Base-by-base conservation (phyloP, 1,140 invertebrate genomes). In the Apis florea region DNA sequence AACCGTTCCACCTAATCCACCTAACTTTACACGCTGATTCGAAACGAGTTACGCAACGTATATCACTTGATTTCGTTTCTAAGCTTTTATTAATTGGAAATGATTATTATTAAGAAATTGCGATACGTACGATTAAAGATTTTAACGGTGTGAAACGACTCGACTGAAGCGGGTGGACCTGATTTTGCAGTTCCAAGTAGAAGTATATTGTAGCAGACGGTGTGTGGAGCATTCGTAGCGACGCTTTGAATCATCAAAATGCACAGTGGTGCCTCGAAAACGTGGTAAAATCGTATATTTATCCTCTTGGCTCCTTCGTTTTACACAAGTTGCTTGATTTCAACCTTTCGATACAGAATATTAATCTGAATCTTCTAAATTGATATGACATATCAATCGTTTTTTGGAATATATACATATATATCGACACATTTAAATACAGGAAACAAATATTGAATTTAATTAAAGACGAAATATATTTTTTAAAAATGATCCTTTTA, bases 241-340 rank as follows among this genome's bases (percentile, higher is more conserved):
- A 72, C 54, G 77, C 76, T 70, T 70, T 59, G 76, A 59, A 67
- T 70, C 76, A 77, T 51, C 53, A 66, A 24, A 78, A 70, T 40
- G 47, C 31, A 8, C 69, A 40, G 21, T 49, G 69, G 26, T 26
- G 58, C 21, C 49, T 53, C 31, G 31, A 40, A 40, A 40, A 40
- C 5, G 31, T 40, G 31, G 4, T 40, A 40, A 40, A 40, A 40
- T 40, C 31, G 6, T 40, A 40, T 40, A 40, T 40, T 40, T 40
- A 40, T n/a, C 31, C 31, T 40, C 31, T 40, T 40, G 31, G 5
- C 6, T 40, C 6, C 31, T 40, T 40, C 31, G 5, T 40, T 40
- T 40, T 6, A 40, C 31, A 40, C 31, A 40, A 40, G 31, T 40
- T 40, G 11, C 59, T 40, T 40, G 31, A n/a, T 40, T 5, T 40